Base-by-base conservation (phyloP, 2,888 invertebrate species). In the Lutraria lutraria region DNA sequence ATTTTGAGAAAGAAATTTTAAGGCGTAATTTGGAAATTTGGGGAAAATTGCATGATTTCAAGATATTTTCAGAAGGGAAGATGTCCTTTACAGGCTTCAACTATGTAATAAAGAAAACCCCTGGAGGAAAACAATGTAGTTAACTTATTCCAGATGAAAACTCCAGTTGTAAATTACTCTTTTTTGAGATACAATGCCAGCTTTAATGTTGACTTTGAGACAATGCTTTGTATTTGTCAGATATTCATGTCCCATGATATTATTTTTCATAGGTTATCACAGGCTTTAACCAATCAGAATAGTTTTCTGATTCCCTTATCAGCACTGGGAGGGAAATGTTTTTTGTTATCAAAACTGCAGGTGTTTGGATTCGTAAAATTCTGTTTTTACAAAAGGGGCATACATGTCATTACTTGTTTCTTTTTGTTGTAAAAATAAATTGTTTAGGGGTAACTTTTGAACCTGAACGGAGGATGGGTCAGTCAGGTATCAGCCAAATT, bases 391-490 rank as follows among this genome's bases (percentile, higher is more conserved):
- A 68, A 68, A 21, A n/a, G 6, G 25, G 63, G 25, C 25, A 13
- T n/a, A 25, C 63, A 76, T 19, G 25, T 31, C 0, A 76, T 76
- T 16, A 19, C 76, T 34, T 34, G 29, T 76, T 31, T 76, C 31
- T 76, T 76, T 72, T 76, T 76, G 16, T 76, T 76, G 76, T 12
- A 31, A 31, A 76, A 31, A 76, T 76, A 31, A 19, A 76, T 6
- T 31, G 76, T 76, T 25, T 34, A 76, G 76, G 76, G 76, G 76
- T 31, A 34, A 16, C 19, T 31, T 68, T 68, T 31, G 76, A 34
- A 34, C 21, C 76, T 34, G 34, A 76, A 16, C 16, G 34, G 19
- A 76, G 34, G 76, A 34, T 16, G 13, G 8, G 34, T 76, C 76
- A 16, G 29, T 76, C 76, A 16, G 29, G 29, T 34, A 34, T 34